Percentiles rank a stretch among this genome's conserved stretches.
Evolutionary conservation across 2,888 invertebrate genomes (phyloP).

Genomic region (Apodemia zela): DNA sequence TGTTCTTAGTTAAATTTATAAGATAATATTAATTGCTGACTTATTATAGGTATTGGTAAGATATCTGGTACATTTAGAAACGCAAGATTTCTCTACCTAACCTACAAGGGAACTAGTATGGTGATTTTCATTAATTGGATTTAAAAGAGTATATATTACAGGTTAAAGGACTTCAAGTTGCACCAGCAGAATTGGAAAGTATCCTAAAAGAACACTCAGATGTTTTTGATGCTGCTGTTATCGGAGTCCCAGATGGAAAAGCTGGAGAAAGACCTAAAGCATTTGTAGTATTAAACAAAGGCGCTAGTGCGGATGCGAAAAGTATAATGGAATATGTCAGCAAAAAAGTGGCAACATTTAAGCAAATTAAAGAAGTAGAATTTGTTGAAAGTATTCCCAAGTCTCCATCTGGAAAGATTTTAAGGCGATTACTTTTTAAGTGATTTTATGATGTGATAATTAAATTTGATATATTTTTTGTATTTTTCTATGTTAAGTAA

Average conservation of each 20-base stretch:
- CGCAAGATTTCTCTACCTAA: too few relatives aligned
- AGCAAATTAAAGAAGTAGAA: slow-evolving; percentile 84
- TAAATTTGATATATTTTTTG: too few relatives aligned
- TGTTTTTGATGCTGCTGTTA: slow-evolving; percentile 90
- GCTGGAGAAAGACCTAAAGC: slow-evolving; percentile 89
- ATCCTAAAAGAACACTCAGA: slow-evolving; percentile 85
- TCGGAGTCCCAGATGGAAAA: slow-evolving; percentile 85
- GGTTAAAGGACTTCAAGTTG: slow-evolving; percentile 87
- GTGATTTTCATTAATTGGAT: not conserved
- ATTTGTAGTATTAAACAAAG: slow-evolving; percentile 82
- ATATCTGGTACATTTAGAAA: too few relatives aligned
- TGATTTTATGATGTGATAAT: not conserved
- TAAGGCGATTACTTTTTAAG: slow-evolving; percentile 79
- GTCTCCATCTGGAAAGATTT: slow-evolving; percentile 86
- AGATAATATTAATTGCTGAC: too few relatives aligned
- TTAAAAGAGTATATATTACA: slow-evolving; percentile 31
- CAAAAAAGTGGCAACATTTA: slow-evolving; percentile 86
- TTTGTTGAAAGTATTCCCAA: slow-evolving; percentile 87
- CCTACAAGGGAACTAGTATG: not conserved
- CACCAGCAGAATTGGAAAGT: slow-evolving; percentile 93
- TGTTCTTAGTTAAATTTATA: too few relatives aligned
- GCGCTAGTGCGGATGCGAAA: slow-evolving; percentile 59
- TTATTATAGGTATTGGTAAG: too few relatives aligned
- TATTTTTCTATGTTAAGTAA: too few relatives aligned
- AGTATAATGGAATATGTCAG: slow-evolving; percentile 83